phyloP scores from a whole-genome alignment of 2,888 invertebrate genomes.

The Herminia tarsipennalis region DNA sequence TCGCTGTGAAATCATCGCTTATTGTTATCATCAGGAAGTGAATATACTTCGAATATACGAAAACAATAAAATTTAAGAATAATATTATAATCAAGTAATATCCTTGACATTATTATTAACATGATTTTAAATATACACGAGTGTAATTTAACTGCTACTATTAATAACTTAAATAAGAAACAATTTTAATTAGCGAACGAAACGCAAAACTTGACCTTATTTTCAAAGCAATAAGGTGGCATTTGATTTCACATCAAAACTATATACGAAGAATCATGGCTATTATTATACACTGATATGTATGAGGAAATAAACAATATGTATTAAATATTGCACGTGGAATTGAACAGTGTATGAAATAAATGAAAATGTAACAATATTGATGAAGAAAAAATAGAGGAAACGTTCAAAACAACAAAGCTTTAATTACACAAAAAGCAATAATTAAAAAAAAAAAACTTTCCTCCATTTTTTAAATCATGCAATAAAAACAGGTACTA shows the following conservation, averaged over 20 bases:
- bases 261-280: slow-evolving; percentile 25
- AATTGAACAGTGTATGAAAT: slow-evolving; percentile 23
- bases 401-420: slow-evolving; percentile 35
- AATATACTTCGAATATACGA: too few species aligned
- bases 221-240: slow-evolving; percentile 8
- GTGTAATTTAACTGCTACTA: too few species aligned
- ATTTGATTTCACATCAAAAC: slow-evolving; percentile 40
- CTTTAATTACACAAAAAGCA: too few species aligned
- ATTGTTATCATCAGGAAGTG: too few species aligned
- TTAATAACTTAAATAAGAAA: too few species aligned
- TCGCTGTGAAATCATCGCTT: too few species aligned
- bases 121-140: too few species aligned
- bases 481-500: slow-evolving; percentile 56
- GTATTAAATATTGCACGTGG: slow-evolving; percentile 4
- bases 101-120: too few species aligned
- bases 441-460: slow-evolving; percentile 15
- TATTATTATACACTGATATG: slow-evolving; percentile 29
- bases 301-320: slow-evolving; percentile 27
- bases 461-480: slow-evolving; percentile 35
- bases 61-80: too few species aligned
- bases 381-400: slow-evolving; percentile 9
- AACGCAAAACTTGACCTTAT: slow-evolving; percentile 18
- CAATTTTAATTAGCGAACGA: not conserved
- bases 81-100: too few species aligned
- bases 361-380: not conserved